phyloP scores from a whole-genome alignment of 2,113 vertebrate genomes.

The Lethenteron reissneri region DNA sequence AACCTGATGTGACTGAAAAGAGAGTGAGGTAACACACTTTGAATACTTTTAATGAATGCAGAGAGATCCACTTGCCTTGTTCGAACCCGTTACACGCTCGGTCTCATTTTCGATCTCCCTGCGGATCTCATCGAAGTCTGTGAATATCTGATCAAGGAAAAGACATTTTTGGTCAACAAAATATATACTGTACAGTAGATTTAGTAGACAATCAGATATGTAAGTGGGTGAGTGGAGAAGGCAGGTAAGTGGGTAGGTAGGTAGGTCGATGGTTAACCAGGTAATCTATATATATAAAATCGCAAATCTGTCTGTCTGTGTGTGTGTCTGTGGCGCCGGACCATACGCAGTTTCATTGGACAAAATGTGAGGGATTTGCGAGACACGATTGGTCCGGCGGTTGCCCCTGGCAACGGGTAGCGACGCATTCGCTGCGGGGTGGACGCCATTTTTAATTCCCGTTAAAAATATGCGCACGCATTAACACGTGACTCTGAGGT shows the following conservation, averaged over 20 bases:
- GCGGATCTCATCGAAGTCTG: conserved; percentile 31
- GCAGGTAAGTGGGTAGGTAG: neutral
- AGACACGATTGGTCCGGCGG: too few relatives aligned
- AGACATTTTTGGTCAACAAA: neutral
- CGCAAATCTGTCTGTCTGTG: too few relatives aligned
- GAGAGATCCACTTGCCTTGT: conserved; percentile 22
- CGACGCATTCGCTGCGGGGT: too few relatives aligned
- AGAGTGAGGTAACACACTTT: neutral
- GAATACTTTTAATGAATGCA: neutral
- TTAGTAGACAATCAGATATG: neutral
- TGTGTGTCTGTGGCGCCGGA: too few relatives aligned
- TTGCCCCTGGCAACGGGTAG: too few relatives aligned
- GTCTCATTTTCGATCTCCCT: conserved; percentile 37
- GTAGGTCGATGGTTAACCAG: neutral
- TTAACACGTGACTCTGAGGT: too few relatives aligned
- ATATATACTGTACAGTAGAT: neutral
- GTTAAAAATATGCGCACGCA: too few relatives aligned
- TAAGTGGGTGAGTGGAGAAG: too few relatives aligned
- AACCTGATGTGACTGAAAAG: too few relatives aligned
- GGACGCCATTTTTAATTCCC: too few relatives aligned
- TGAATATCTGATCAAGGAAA: conserved; percentile 23
- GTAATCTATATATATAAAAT: neutral
- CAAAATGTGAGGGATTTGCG: too few relatives aligned
- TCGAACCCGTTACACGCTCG: conserved; percentile 24
- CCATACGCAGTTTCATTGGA: too few relatives aligned